Percentiles rank a stretch among this genome's conserved stretches.
Conservation (phyloP, 2,113 vertebrate genomes). For the Vicugna pacos region DNA sequence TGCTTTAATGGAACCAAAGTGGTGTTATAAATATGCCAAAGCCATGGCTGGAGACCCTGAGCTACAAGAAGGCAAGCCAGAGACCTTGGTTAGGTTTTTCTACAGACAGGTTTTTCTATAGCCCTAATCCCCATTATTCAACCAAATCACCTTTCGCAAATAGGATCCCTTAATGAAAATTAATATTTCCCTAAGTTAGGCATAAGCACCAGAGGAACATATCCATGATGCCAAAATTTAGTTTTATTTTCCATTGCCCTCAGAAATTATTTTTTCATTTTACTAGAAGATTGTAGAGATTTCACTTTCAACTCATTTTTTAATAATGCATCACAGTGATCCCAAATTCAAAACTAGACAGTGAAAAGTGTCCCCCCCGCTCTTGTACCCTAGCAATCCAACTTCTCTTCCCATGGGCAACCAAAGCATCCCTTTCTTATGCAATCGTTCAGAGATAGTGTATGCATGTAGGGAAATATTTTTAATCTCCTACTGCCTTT, state of each 20-base stretch:
- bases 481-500: slow-evolving; percentile 10
- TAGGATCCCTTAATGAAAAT: not conserved
- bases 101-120: not conserved
- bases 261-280: slow-evolving; percentile 5
- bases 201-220: not conserved
- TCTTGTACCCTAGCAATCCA: not conserved
- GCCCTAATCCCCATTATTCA: not conserved
- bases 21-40: not conserved
- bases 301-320: slow-evolving; percentile 14
- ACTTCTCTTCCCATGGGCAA: not conserved
- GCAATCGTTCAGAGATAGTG: not conserved
- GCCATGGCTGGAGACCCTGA: not conserved
- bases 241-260: not conserved
- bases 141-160: not conserved
- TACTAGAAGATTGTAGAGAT: not conserved
- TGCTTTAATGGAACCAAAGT: not conserved
- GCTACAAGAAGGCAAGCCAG: not conserved
- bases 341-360: not conserved
- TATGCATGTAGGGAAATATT: not conserved
- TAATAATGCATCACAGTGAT: not conserved
- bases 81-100: not conserved
- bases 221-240: not conserved
- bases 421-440: not conserved
- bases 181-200: not conserved
- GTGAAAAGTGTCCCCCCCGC: not conserved